Conservation (phyloP, 2,113 vertebrate genomes). For the Neodontobutis hainanensis region DNA sequence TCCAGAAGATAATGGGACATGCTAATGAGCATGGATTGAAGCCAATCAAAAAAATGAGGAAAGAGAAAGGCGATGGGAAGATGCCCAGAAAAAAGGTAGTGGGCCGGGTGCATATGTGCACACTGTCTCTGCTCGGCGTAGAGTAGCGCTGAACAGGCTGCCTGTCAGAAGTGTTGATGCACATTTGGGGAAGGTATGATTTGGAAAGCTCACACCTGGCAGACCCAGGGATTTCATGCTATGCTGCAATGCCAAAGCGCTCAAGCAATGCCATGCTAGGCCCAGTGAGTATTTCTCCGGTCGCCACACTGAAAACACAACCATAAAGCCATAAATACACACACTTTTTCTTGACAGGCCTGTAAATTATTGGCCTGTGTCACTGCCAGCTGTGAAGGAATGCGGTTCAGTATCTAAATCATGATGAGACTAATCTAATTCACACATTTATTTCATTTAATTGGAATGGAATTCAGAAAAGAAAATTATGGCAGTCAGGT, state of each 20-base stretch:
- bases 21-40: conserved; percentile 80
- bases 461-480: neutral
- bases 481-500: conserved; percentile 6
- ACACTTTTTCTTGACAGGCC: conserved; percentile 3
- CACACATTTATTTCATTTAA: conserved; percentile 13
- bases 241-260: conserved; percentile 54
- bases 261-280: conserved; percentile 61
- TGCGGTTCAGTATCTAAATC: conserved; percentile 2
- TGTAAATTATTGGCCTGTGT: conserved; percentile 6
- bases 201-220: conserved; percentile 70
- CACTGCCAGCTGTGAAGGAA: conserved; percentile 12
- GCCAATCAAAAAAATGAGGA: conserved; percentile 75
- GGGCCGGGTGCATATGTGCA: conserved; percentile 23
- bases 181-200: conserved; percentile 65
- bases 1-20: conserved; percentile 78
- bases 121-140: conserved; percentile 37
- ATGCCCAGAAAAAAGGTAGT: conserved; percentile 27
- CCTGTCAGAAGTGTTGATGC: conserved; percentile 67
- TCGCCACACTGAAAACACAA: conserved; percentile 54
- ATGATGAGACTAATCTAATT: conserved; percentile 12
- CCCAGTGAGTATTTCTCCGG: conserved; percentile 52
- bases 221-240: conserved; percentile 61
- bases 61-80: conserved; percentile 47
- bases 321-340: conserved; percentile 53
- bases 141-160: conserved; percentile 29